Conservation (phyloP, 2,888 invertebrate genomes). For the Scrobipalpa atriplicella region DNA sequence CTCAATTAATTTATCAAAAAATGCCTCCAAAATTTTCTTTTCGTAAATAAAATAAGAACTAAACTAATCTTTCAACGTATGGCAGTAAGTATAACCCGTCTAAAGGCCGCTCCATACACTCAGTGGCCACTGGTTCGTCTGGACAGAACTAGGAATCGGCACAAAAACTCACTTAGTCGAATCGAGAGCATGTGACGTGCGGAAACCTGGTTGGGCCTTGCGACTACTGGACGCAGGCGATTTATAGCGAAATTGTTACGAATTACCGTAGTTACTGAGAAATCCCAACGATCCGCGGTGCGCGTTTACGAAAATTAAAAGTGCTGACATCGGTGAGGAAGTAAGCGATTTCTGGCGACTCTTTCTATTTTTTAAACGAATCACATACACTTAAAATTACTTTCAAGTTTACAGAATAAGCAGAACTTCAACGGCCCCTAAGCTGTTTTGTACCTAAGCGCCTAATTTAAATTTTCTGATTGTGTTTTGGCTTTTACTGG, state of each 20-base stretch:
- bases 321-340: background rate
- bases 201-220: slow-evolving; percentile 47
- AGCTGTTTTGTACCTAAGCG: too few relatives aligned
- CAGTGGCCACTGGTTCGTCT: slow-evolving; percentile 43
- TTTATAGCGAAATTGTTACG: slow-evolving; percentile 74
- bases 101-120: slow-evolving; percentile 32
- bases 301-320: slow-evolving; percentile 19
- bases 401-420: too few relatives aligned
- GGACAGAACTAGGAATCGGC: slow-evolving; percentile 72
- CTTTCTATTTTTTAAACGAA: too few relatives aligned
- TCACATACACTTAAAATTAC: too few relatives aligned
- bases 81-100: background rate
- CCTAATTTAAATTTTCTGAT: too few relatives aligned
- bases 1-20: too few relatives aligned
- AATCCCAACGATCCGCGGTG: slow-evolving; percentile 32
- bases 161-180: slow-evolving; percentile 75
- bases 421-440: too few relatives aligned
- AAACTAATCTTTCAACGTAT: background rate
- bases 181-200: slow-evolving; percentile 59
- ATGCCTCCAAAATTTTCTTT: background rate
- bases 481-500: too few relatives aligned
- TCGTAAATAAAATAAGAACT: background rate
- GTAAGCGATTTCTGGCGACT: background rate
- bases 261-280: slow-evolving; percentile 63
- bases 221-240: slow-evolving; percentile 41